Evolutionary conservation across 2,797 vertebrate species (phyloP).

Genomic region (Arctocebus calabarensis): DNA sequence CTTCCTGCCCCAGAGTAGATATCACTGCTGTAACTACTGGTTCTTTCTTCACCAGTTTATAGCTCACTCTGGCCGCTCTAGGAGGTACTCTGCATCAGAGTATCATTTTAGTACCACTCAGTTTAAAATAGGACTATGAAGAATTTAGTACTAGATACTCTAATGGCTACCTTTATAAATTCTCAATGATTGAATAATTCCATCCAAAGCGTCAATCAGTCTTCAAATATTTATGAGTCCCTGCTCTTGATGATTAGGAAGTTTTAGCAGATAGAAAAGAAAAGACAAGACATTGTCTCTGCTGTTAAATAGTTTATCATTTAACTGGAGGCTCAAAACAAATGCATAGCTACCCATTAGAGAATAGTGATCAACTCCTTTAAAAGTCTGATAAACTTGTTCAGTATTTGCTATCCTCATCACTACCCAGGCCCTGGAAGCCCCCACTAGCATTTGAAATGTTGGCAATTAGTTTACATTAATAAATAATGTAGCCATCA

Average conservation of each 20-base stretch:
- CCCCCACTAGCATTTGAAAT: neutral
- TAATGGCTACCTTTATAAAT: neutral
- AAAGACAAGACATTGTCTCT: neutral
- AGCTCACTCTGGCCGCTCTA: neutral
- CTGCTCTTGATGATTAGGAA: neutral
- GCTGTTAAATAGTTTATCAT: neutral
- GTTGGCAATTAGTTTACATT: neutral
- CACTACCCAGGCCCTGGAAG: neutral
- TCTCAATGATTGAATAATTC: neutral
- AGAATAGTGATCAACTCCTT: neutral
- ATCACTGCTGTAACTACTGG: constrained; percentile 32
- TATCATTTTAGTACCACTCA: neutral
- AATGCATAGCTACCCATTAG: neutral
- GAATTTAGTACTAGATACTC: neutral
- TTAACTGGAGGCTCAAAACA: neutral
- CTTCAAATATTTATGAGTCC: neutral
- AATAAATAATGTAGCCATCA: neutral
- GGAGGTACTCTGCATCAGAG: neutral
- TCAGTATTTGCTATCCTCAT: neutral
- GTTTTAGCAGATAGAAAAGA: neutral
- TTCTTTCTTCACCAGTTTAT: neutral
- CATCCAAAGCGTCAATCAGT: neutral
- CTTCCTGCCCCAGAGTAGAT: constrained; percentile 58
- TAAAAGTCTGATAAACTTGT: neutral
- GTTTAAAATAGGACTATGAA: neutral